phyloP scores from a whole-genome alignment of 1,140 invertebrate species.

The Drosophila seguyi region DNA sequence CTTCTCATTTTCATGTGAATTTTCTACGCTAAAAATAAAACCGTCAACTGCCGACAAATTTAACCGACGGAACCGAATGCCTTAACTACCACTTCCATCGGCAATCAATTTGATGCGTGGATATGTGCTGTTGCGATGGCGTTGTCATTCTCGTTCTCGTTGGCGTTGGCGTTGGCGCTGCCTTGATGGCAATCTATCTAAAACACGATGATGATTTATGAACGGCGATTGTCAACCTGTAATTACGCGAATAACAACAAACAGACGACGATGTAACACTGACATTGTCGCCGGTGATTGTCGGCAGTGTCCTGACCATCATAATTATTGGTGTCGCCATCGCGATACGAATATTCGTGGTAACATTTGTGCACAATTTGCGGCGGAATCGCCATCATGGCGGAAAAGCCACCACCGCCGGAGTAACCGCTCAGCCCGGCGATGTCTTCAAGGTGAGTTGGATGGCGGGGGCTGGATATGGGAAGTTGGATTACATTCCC shows the following conservation, averaged over 20 bases:
- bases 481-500: background rate
- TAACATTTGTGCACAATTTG: slow-evolving; percentile 82
- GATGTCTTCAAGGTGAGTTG: slow-evolving; percentile 80
- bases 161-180: background rate
- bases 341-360: slow-evolving; percentile 82
- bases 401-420: slow-evolving; percentile 72
- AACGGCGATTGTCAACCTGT: slow-evolving; percentile 63
- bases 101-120: slow-evolving; percentile 44
- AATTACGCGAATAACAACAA: slow-evolving; percentile 73
- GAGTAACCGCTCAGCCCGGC: slow-evolving; percentile 64
- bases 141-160: slow-evolving; percentile 3
- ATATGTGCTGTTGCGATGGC: slow-evolving; percentile 34
- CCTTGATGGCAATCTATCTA: slow-evolving; percentile 68
- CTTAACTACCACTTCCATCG: slow-evolving; percentile 33
- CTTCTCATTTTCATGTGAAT: slow-evolving; percentile 27
- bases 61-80: slow-evolving; percentile 25
- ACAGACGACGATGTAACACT: slow-evolving; percentile 80
- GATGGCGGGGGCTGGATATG: background rate
- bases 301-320: slow-evolving; percentile 84
- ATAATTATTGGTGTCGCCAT: slow-evolving; percentile 83
- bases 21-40: slow-evolving; percentile 65
- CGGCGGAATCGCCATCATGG: slow-evolving; percentile 81
- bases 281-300: slow-evolving; percentile 79
- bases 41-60: slow-evolving; percentile 53
- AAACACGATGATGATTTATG: slow-evolving; percentile 77